Conservation (phyloP, 2,888 invertebrate genomes). For the Tiphia femorata region DNA sequence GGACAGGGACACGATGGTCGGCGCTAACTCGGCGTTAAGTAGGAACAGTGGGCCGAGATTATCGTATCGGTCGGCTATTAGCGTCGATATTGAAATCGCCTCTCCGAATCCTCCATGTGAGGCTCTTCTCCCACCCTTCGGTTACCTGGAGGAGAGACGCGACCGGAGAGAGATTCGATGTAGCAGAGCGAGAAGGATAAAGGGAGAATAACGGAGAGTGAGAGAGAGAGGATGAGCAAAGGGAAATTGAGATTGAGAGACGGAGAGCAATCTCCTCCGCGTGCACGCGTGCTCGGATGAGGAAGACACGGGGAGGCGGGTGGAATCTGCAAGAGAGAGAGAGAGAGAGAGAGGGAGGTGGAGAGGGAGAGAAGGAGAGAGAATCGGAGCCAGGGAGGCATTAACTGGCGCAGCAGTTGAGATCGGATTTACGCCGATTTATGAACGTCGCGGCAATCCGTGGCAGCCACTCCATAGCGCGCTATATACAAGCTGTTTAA, state of each 20-base stretch:
- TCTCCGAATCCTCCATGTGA: conserved; percentile 20
- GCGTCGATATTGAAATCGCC: conserved; percentile 43
- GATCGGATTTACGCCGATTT: conserved; percentile 31
- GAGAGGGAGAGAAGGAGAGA: neutral
- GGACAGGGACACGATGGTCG: conserved; percentile 53
- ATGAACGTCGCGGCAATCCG: conserved; percentile 18
- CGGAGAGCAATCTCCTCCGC: conserved; percentile 7
- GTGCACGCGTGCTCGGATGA: neutral
- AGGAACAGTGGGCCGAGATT: conserved; percentile 51
- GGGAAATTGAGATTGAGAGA: conserved; percentile 1
- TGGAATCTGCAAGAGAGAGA: neutral
- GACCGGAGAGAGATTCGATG: neutral
- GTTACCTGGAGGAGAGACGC: neutral
- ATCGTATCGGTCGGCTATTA: conserved; percentile 49
- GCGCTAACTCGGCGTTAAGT: conserved; percentile 59
- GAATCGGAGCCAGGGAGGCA: neutral
- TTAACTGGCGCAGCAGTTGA: conserved; percentile 15
- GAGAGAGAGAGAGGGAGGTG: neutral
- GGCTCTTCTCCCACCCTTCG: neutral
- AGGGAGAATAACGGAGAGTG: neutral
- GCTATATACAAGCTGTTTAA: conserved; percentile 16
- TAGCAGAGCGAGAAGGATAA: neutral
- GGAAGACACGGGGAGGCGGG: no score
- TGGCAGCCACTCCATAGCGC: conserved; percentile 7
- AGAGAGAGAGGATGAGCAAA: neutral